phyloP scores from a whole-genome alignment of 2,113 vertebrate genomes.

The Phrynosoma blainvillii region DNA sequence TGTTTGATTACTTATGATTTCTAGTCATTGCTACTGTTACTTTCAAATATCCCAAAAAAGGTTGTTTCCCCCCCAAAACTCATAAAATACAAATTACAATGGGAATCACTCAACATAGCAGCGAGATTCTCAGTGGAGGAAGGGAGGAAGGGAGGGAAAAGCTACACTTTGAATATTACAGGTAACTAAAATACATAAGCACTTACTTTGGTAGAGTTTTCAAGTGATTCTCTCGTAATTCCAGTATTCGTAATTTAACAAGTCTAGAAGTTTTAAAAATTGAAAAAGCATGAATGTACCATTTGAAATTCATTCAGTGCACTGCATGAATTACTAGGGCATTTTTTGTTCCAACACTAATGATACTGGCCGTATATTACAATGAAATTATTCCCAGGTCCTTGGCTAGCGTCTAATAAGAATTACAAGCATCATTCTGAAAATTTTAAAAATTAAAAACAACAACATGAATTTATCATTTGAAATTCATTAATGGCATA shows the following conservation, averaged over 20 bases:
- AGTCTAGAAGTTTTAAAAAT: conserved; percentile 80
- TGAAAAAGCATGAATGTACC: neutral
- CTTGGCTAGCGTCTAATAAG: neutral
- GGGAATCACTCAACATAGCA: neutral
- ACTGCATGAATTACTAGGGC: neutral
- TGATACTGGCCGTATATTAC: neutral
- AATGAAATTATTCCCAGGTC: neutral
- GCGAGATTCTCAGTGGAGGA: fast-evolving
- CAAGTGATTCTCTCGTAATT: conserved; percentile 98
- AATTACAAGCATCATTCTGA: conserved; percentile 64
- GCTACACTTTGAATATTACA: neutral
- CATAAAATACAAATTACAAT: neutral
- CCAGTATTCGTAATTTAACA: conserved; percentile 97
- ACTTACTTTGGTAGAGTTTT: conserved; percentile 99
- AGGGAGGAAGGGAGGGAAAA: neutral
- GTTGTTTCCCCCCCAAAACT: neutral
- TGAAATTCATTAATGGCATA: neutral
- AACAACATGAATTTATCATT: neutral
- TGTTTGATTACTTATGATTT: fast-evolving
- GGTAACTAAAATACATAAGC: conserved; percentile 9
- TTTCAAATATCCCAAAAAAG: neutral
- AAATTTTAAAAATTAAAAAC: conserved; percentile 50
- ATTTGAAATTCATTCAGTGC: neutral
- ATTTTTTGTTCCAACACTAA: neutral
- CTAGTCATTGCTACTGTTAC: neutral